Base-by-base conservation (phyloP, 2,888 invertebrate species). In the Drosophila mayaguana region DNA sequence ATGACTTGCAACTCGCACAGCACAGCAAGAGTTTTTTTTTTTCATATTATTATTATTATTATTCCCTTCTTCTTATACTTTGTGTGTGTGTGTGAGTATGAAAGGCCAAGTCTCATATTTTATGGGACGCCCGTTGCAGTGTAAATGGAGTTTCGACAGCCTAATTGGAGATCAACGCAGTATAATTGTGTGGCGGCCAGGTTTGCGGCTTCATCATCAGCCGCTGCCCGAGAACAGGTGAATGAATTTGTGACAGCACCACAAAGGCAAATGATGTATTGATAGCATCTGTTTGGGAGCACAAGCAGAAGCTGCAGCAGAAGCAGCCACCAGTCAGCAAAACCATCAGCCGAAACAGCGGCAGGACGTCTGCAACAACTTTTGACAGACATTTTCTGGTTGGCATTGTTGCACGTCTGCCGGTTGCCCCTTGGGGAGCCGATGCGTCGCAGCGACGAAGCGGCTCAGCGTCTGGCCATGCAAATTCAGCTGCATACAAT, bases 71-170 rank as follows among this genome's bases (percentile, higher is more conserved):
- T 55, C 32, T 54, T 64, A 40, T 25, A 3, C 20, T 53, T 55
- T 46, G 25, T 46, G 16, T 57, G 54, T 54, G 34, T 53, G 45
- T 48, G 5, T 25, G 63, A 18, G 59, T 64, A 66, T 80, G 75
- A 78, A 72, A 83, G 82, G 57, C 69, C 57, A 78, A 63, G 70
- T 70, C 75, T 73, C 72, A 79, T 81, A 64, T 77, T 83, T 83
- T 79, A 79, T 80, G 82, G 75, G 73, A 80, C 78, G 83, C 77
- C 81, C 72, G 83, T 73, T 83, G 83, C 84, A 80, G 87, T 85
- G 88, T 87, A 88, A 88, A 88, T 88, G 89, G 87, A 88, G 87
- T 85, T 89, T 89, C 89, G 88, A 89, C 88, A 88, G 88, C 89
- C 86, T 89, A 89, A 89, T 89, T 89, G 89, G 84, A 83, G 86